Evolutionary conservation across 1,140 invertebrate species (phyloP).

Genomic region (Aricia agestis): DNA sequence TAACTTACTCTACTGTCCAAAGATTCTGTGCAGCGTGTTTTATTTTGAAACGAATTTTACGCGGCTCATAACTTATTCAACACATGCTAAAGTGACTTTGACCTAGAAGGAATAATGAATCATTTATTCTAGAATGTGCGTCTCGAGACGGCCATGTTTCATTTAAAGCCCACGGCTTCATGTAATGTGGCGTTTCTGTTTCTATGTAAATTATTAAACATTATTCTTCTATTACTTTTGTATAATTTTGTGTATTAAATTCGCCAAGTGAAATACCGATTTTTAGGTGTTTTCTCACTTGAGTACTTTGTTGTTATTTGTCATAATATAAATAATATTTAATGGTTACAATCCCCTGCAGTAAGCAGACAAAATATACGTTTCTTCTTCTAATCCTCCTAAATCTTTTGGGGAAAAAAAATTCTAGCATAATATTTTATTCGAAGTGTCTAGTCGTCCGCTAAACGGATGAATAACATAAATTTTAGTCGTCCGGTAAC

Average conservation of each 20-base stretch:
- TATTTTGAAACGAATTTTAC: background rate
- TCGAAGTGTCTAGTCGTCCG: too few species aligned
- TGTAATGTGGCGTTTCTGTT: conserved; percentile 9
- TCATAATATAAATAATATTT: too few species aligned
- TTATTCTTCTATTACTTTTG: background rate
- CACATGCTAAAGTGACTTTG: conserved; percentile 11
- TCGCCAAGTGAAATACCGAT: background rate
- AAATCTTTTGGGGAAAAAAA: too few species aligned
- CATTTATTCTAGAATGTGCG: conserved; percentile 11
- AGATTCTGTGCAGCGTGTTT: background rate
- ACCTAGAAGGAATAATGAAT: conserved; percentile 16
- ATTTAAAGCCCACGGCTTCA: conserved; percentile 7
- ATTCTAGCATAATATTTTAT: too few species aligned
- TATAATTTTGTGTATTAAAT: background rate
- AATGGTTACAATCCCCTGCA: too few species aligned
- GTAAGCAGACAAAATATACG: too few species aligned
- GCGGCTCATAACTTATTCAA: conserved; percentile 12
- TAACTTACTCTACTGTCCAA: too few species aligned
- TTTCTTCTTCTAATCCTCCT: too few species aligned
- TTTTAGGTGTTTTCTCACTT: background rate
- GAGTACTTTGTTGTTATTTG: background rate
- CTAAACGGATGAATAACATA: too few species aligned
- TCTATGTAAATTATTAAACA: conserved; percentile 10
- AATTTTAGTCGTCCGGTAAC: too few species aligned
- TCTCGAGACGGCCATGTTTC: conserved; percentile 11